Base-by-base conservation (phyloP, 2,888 invertebrate genomes). In the Chrysopilus asiliformis region DNA sequence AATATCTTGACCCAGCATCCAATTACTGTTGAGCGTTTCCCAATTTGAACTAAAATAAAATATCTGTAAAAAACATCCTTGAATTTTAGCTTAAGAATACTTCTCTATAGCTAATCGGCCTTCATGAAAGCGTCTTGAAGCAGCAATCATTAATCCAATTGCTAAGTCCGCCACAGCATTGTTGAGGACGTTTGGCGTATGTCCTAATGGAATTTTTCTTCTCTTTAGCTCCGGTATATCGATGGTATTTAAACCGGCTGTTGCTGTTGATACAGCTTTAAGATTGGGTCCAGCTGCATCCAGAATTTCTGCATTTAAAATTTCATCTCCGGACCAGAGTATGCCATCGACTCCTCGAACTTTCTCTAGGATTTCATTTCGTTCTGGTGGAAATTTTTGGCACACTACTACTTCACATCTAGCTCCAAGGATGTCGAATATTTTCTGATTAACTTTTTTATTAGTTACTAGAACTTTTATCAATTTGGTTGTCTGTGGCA, bases 201-300 rank as follows among this genome's bases (percentile, higher is more conserved):
- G 77, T 0, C 87, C 87, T 2, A 91, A 64, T n/a, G 69, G 68
- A 32, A 94, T 76, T 3, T 76, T 75, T 27, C 79, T 69, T 37
- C 66, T 68, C 55, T 75, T 76, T 22, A 90, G 61, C 52, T 77
- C 85, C 0, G 64, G 59, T 1, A 82, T 48, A 53, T 90, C 84
- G 12, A 93, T 72, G 47, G 85, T 82, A 53, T 94, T 87, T 43
- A 76, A 72, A 8, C 93, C 93, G 1, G 87, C 87, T 0, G 90
- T 83, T 77, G 85, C 80, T 1, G 87, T 78, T 0, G 79, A 75
- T 4, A 93, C 68, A 0, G 78, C 74, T 61, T 81, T 83, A 34
- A 91, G 56, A 34, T 72, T 68, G 1, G 76, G 68, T 4, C 86
- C 63, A 5, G 57, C 61, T 2, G 53, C 55, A 47, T 62, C 52